Conservation (phyloP, 2,888 invertebrate genomes). For the Thera obeliscata region DNA sequence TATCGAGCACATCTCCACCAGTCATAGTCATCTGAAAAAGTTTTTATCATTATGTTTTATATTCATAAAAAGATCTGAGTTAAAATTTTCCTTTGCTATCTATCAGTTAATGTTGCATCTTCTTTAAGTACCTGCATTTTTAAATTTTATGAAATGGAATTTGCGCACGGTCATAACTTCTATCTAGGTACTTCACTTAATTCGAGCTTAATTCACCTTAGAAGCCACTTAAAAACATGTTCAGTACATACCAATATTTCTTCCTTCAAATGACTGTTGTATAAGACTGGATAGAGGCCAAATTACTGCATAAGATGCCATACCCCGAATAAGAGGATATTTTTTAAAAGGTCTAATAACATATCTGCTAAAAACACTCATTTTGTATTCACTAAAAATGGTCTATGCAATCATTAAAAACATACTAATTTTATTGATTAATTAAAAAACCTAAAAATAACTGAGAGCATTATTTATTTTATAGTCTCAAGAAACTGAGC, state of each 20-base stretch:
- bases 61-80: too few species aligned
- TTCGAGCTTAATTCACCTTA: too few species aligned
- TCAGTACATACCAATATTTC: constrained; percentile 80
- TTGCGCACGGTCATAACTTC: too few species aligned
- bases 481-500: constrained; percentile 1
- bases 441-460: background rate
- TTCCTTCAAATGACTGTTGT: constrained; percentile 88
- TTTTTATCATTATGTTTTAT: background rate
- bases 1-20: constrained; percentile 89
- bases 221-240: too few species aligned
- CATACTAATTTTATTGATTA: background rate
- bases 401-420: background rate
- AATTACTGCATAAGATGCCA: constrained; percentile 88
- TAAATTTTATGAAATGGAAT: too few species aligned
- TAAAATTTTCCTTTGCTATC: too few species aligned
- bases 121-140: too few species aligned
- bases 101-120: too few species aligned
- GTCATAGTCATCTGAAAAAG: constrained; percentile 83
- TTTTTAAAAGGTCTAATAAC: constrained; percentile 61
- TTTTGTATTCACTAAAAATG: constrained; percentile 40
- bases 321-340: constrained; percentile 83
- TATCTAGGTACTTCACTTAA: too few species aligned
- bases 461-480: background rate
- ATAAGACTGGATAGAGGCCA: constrained; percentile 90
- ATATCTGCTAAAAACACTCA: constrained; percentile 65